These are phyloP conservation scores for Laticauda colubrina DNA, from an alignment of 2,113 vertebrate genomes.

Conservation along the genomic window DNA sequence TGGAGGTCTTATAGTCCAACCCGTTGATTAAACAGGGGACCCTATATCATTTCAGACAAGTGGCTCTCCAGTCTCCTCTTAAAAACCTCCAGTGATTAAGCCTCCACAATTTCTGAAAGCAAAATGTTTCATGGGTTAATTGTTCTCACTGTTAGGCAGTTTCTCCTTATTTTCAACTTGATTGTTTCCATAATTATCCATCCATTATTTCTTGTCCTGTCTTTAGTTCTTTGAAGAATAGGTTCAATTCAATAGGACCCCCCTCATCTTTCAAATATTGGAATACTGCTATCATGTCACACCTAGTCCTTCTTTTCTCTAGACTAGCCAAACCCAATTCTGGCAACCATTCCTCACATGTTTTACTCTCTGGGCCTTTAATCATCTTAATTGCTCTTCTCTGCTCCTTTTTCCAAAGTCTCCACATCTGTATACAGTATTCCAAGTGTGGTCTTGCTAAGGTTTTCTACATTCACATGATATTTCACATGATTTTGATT, in stretches of 20 bases:
- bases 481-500: not conserved
- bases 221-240: not conserved
- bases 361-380: not conserved
- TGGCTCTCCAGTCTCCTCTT: not conserved
- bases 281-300: not conserved
- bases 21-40: not conserved
- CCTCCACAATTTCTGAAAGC: not conserved
- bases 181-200: not conserved
- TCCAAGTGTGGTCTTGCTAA: not conserved
- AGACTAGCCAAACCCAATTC: not conserved
- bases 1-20: not conserved
- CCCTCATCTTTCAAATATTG: not conserved
- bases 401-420: not conserved
- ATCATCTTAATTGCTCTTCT: not conserved
- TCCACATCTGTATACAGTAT: not conserved
- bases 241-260: no score
- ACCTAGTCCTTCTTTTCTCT: not conserved
- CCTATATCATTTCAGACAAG: not conserved
- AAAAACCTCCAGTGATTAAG: not conserved
- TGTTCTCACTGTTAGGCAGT: not conserved
- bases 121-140: not conserved
- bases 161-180: not conserved
- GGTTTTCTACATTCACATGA: not conserved
- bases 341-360: not conserved
- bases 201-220: not conserved